Evolutionary conservation across 2,797 vertebrate species (phyloP), one percentile per base, ranked within the genome.

Genomic region (Clangula hyemalis): DNA sequence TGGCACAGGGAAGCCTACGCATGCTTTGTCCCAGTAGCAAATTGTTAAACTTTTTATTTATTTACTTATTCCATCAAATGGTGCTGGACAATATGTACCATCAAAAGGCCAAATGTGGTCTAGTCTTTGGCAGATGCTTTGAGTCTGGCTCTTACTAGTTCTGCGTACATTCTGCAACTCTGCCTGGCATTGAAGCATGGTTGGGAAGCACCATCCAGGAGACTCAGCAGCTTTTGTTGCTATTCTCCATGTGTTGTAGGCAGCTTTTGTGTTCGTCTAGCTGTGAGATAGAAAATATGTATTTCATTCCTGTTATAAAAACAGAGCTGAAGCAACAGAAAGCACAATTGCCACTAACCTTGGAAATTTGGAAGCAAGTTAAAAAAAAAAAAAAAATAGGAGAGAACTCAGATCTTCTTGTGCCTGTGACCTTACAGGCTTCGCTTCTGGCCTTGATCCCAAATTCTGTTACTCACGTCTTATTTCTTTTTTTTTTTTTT

Each of bases 141-240:
- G 41, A 34, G 25, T 45, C 21, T 28, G 39, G 38, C 10, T 24
- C 2, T 5, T 85, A 6, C 16, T 13, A 17, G 21, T 2, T 11
- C 6, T 41, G 61, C 39, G 57, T 27, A 39, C 11, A 15, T 75
- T 49, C 43, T 1, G 5, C 8, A 24, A 49, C 28, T 57, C 20
- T 72, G 69, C 47, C 25, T 14, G 49, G 24, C 24, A 51, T 8
- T 51, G 58, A 41, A 20, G n/a, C 0, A 0, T 13, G 27, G 8
- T 0, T 76, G 51, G 58, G 60, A 82, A 85, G 49, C 0, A 1
- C 18, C 1, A 6, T 32, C 22, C 77, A 43, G 49, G 57, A 74
- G 24, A 39, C 10, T 41, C 9, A 0, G 54, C 14, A 71, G 45
- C 22, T 53, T 84, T 68, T 75, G n/a, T 49, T 38, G 25, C 10